phyloP scores from a whole-genome alignment of 1,140 invertebrate genomes.

The Aphis craccivora region DNA sequence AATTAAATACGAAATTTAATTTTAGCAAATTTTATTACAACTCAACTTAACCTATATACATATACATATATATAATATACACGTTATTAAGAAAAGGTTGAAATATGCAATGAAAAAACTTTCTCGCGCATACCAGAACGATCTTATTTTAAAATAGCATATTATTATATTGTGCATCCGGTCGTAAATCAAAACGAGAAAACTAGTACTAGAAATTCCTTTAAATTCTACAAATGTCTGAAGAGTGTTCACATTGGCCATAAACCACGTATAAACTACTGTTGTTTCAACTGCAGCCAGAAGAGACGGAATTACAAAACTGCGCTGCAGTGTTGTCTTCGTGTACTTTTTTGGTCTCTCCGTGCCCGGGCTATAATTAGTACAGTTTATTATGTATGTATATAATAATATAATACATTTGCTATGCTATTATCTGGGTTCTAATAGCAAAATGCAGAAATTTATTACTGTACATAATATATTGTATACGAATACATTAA shows the following conservation, averaged over 20 bases:
- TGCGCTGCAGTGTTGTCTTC: not conserved
- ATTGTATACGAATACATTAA: not conserved
- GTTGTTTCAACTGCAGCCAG: not conserved
- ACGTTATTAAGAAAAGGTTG: not conserved
- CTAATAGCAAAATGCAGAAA: not conserved
- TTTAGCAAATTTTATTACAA: not conserved
- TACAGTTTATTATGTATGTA: not conserved
- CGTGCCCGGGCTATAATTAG: not conserved
- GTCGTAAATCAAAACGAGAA: slow-evolving; percentile 34
- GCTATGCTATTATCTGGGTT: not conserved
- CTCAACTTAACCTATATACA: not conserved
- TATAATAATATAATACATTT: slow-evolving; percentile 8
- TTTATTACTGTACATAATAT: not conserved
- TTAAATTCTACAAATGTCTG: slow-evolving; percentile 25
- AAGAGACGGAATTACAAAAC: slow-evolving; percentile 1
- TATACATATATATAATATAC: not conserved
- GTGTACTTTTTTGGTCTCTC: not conserved
- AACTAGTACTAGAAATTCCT: slow-evolving; percentile 20
- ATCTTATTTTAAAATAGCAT: slow-evolving; percentile 37
- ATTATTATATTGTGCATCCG: not conserved
- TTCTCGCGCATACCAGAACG: not conserved
- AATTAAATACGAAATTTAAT: not conserved
- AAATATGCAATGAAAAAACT: slow-evolving; percentile 27
- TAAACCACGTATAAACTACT: not conserved
- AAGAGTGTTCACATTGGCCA: not conserved